These are phyloP conservation scores for Aythya fuligula DNA, from an alignment of 2,797 vertebrate species.

Conservation along the genomic window DNA sequence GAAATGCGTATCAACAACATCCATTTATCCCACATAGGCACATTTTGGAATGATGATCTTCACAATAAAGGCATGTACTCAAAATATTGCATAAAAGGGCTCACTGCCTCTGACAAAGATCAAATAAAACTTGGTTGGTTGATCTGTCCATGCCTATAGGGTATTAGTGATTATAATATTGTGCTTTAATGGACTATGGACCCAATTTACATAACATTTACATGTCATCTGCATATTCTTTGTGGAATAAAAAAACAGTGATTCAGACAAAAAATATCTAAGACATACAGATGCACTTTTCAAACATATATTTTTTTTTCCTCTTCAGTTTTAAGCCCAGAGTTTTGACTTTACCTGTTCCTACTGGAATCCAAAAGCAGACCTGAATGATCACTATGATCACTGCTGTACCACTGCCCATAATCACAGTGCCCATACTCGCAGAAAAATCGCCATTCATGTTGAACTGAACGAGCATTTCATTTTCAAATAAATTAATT, in stretches of 20 bases:
- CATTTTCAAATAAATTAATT: not conserved
- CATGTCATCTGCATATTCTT: constrained; percentile 46
- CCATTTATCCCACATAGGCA: not conserved
- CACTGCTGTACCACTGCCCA: not conserved
- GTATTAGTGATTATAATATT: constrained; percentile 72
- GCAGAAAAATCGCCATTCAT: not conserved
- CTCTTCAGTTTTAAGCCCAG: not conserved
- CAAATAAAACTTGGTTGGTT: constrained; percentile 60
- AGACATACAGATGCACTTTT: not conserved
- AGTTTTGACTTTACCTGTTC: not conserved
- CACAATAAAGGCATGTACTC: constrained; percentile 38
- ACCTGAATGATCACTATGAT: not conserved
- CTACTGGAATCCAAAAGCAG: not conserved
- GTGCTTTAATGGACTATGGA: constrained; percentile 47
- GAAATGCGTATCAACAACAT: not conserved
- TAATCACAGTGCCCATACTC: not conserved
- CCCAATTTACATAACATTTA: constrained; percentile 65
- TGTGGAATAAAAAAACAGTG: constrained; percentile 7
- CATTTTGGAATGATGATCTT: not conserved
- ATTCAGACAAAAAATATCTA: constrained; percentile 60
- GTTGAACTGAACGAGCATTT: not conserved
- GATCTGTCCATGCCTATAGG: constrained; percentile 60
- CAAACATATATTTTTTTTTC: not conserved
- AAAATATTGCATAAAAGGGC: constrained; percentile 42
- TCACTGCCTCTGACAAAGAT: constrained; percentile 58